Conservation (phyloP, 2,797 vertebrate genomes). For the Paratrypauchen microcephalus region DNA sequence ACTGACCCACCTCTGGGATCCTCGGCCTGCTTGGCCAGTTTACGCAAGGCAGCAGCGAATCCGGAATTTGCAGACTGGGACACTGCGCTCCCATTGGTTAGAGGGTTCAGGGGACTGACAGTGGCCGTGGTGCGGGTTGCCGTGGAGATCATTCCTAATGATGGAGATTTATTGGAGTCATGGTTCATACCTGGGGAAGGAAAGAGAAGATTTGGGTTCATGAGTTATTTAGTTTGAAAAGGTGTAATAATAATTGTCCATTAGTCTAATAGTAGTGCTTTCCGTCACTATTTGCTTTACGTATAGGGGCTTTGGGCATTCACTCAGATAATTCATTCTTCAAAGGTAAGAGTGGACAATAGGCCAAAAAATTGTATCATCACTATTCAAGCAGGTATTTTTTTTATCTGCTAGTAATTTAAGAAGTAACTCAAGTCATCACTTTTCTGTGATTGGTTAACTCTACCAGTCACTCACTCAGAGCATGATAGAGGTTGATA, state of each 20-base stretch:
- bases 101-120: constrained; percentile 93
- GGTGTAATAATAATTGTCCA: neutral
- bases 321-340: neutral
- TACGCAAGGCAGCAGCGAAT: constrained; percentile 96
- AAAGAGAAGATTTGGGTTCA: neutral
- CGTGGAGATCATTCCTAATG: constrained; percentile 97
- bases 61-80: constrained; percentile 91
- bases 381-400: neutral
- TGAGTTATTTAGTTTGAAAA: neutral
- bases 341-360: neutral
- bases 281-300: neutral
- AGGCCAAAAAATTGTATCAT: neutral
- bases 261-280: neutral
- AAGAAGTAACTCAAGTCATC: neutral
- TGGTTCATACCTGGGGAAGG: constrained; percentile 93
- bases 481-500: neutral
- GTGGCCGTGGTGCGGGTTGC: constrained; percentile 95
- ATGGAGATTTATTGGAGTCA: constrained; percentile 95
- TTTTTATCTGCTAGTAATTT: neutral
- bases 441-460: neutral
- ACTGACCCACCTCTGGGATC: constrained; percentile 90
- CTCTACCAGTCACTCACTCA: neutral
- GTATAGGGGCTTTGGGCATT: neutral
- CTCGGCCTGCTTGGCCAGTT: constrained; percentile 98
- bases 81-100: constrained; percentile 92